Evolutionary conservation across 2,797 vertebrate genomes (phyloP), one percentile per base, ranked within the genome.

Genomic region (Neomorphus geoffroyi): DNA sequence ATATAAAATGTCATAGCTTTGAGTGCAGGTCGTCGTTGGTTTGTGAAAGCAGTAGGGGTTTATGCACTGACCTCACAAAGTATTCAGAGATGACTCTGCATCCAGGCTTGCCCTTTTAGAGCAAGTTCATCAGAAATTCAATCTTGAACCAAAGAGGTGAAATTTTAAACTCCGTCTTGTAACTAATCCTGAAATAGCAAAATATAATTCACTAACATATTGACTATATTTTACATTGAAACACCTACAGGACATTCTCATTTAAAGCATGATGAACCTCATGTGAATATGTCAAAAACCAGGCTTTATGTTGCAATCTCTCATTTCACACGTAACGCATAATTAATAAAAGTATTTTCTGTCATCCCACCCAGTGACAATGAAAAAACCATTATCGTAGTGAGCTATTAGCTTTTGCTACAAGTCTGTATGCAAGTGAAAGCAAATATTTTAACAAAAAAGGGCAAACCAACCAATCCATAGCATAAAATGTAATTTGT

Each of bases 61-160:
- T 77, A 32, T 66, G 32, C 30, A 43, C 23, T 56, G 58, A 32
- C 45, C 19, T 88, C 39, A 43, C 21, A 41, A 27, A 64, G 30
- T 60, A 71, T 58, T 62, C 45, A 65, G 72, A 67, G 28, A 28
- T 69, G 35, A 28, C 27, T 80, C 45, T 74, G 48, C 18, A 9
- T 43, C 28, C 46, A 58, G 11, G 22, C 32, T 58, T 82, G 26
- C 17, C 48, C 26, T 79, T 41, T n/a, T 21, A 60, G 10, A 65
- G 39, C 30, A 72, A 27, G 32, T 30, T 75, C 21, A 4, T 64
- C 1, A 3, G 41, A 90, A 93, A 65, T 62, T 92, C 67, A 78
- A 41, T 79, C 64, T 87, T 88, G 53, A 92, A 83, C 81, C 78
- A 93, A 88, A 90, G 85, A 91, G n/a, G 30, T 78, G 73, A 80